phyloP scores from a whole-genome alignment of 2,113 vertebrate genomes.

The Lophius piscatorius region DNA sequence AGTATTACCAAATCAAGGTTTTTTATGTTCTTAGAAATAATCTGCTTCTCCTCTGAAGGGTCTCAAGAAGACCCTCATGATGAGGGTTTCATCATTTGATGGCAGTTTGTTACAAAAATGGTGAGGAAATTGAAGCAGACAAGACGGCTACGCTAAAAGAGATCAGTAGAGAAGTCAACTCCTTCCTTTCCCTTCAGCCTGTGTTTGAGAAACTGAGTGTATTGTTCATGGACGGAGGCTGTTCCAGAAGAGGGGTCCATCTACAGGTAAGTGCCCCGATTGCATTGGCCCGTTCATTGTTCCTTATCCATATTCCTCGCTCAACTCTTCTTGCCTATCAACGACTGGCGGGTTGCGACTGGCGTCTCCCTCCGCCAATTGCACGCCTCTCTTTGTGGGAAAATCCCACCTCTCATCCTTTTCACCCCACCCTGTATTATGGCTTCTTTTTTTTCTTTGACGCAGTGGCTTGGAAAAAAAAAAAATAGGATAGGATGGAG shows the following conservation, averaged over 20 bases:
- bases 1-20: background rate
- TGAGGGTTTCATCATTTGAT: slow-evolving; percentile 21
- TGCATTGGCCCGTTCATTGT: slow-evolving; percentile 71
- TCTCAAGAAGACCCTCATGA: slow-evolving; percentile 1
- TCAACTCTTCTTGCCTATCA: slow-evolving; percentile 69
- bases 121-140: slow-evolving; percentile 35
- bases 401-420: slow-evolving; percentile 57
- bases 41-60: too few relatives aligned
- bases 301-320: slow-evolving; percentile 80
- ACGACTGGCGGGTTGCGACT: slow-evolving; percentile 42
- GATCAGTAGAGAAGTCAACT: slow-evolving; percentile 41
- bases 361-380: slow-evolving; percentile 71
- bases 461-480: slow-evolving; percentile 69
- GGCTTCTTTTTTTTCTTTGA: slow-evolving; percentile 60
- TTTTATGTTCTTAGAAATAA: too few relatives aligned
- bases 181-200: slow-evolving; percentile 16
- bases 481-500: slow-evolving; percentile 35
- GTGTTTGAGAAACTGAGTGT: slow-evolving; percentile 12
- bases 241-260: slow-evolving; percentile 50
- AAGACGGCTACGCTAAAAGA: slow-evolving; percentile 41
- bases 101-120: too few relatives aligned
- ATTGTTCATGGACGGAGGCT: slow-evolving; percentile 67
- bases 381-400: slow-evolving; percentile 47
- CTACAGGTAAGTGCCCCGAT: slow-evolving; percentile 47
- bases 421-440: slow-evolving; percentile 72